Evolutionary conservation across 2,888 invertebrate genomes (phyloP).

Genomic region (Acanthosoma haemorrhoidale): DNA sequence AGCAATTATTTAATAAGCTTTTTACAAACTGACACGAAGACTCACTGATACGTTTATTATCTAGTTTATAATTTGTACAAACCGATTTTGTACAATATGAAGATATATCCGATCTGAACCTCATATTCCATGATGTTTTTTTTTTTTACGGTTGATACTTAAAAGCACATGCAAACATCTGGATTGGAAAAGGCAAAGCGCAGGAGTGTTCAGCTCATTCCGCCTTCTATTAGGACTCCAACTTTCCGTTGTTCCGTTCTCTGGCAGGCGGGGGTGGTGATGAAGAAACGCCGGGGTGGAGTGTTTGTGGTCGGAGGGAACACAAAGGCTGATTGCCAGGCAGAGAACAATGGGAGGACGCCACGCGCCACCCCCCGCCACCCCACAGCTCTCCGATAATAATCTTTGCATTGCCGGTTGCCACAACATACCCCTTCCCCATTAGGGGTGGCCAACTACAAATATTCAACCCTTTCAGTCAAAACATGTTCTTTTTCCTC

Average conservation of each 20-base stretch:
- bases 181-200: too few relatives aligned
- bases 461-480: conserved; percentile 29
- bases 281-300: conserved; percentile 5
- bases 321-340: conserved; percentile 7
- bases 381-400: conserved; percentile 31
- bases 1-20: too few relatives aligned
- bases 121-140: too few relatives aligned
- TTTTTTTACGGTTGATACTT: too few relatives aligned
- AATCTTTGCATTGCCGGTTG: conserved; percentile 35
- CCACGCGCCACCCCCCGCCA: conserved; percentile 36
- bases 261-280: background rate
- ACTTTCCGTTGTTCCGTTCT: background rate
- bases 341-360: conserved; percentile 33
- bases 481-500: conserved; percentile 24
- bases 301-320: background rate
- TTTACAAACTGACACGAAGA: too few relatives aligned
- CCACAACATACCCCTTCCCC: conserved; percentile 21
- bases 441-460: conserved; percentile 17
- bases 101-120: too few relatives aligned
- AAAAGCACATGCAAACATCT: too few relatives aligned
- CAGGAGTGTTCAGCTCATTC: too few relatives aligned
- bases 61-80: too few relatives aligned
- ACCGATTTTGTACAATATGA: too few relatives aligned
- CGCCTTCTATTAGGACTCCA: too few relatives aligned
- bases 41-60: too few relatives aligned